Evolutionary conservation across 2,888 invertebrate genomes (phyloP).

Genomic region (Chironomus tentans): DNA sequence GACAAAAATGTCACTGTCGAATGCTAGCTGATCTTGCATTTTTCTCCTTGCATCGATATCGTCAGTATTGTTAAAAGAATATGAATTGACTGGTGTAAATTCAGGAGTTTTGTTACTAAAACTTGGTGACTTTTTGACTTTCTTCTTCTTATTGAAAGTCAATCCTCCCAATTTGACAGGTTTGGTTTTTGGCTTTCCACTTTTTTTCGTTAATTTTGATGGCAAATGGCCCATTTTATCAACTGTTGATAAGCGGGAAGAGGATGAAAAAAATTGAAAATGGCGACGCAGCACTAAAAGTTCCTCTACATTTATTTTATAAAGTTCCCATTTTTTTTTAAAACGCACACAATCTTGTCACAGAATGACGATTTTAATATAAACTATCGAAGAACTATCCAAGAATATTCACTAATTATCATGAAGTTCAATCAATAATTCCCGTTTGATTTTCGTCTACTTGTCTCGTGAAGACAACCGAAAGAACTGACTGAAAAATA

Average conservation of each 20-base stretch:
- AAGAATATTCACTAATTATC: no score
- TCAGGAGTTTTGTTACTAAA: background rate
- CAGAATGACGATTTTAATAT: no score
- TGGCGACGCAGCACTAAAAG: background rate
- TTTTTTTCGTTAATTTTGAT: background rate
- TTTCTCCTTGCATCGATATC: constrained; percentile 48
- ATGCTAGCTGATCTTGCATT: constrained; percentile 51
- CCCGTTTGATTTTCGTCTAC: background rate
- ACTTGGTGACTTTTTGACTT: constrained; percentile 7
- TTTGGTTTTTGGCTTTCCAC: background rate
- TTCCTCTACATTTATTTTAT: background rate
- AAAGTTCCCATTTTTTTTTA: background rate
- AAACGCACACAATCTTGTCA: no score
- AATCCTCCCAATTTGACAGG: no score
- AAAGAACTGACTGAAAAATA: constrained; percentile 2
- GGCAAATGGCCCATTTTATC: constrained; percentile 21
- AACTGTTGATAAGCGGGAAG: background rate
- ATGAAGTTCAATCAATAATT: no score
- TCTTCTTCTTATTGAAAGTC: constrained; percentile 22
- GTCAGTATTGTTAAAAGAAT: constrained; percentile 40
- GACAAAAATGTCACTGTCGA: constrained; percentile 59
- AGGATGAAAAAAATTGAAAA: no score
- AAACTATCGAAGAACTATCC: no score
- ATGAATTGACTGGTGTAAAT: background rate
- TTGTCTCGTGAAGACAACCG: background rate